A percentile compares a stretch with the other conserved stretches of the same genome.
Conservation (phyloP, 1,140 invertebrate genomes). For the Coelopa frigida region DNA sequence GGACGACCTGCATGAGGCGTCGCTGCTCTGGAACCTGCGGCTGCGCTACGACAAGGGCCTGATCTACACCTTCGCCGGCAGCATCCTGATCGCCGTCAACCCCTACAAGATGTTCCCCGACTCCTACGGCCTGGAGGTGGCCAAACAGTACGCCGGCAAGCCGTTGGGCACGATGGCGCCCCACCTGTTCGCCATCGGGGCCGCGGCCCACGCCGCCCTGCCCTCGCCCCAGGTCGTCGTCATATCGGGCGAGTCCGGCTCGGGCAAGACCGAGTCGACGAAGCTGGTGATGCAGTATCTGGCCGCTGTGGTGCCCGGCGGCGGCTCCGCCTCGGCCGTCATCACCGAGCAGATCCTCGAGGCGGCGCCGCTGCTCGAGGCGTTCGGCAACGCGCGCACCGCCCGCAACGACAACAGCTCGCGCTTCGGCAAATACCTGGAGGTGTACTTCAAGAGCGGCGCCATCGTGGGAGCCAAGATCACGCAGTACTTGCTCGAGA, state of each 20-base stretch:
- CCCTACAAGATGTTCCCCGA: conserved; percentile 93
- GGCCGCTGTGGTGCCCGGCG: conserved; percentile 76
- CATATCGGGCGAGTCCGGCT: conserved; percentile 91
- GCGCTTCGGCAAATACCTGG: conserved; percentile 93
- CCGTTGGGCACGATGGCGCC: conserved; percentile 86
- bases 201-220: conserved; percentile 75
- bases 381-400: conserved; percentile 96
- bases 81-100: conserved; percentile 92
- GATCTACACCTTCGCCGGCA: conserved; percentile 92
- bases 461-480: conserved; percentile 90
- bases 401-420: conserved; percentile 92
- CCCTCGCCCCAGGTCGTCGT: conserved; percentile 72
- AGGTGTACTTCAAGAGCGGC: conserved; percentile 92
- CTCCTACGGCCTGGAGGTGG: conserved; percentile 89
- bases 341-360: conserved; percentile 96
- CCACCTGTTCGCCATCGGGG: conserved; percentile 91
- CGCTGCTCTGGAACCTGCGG: conserved; percentile 86
- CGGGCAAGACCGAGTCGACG: conserved; percentile 94
- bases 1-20: conserved; percentile 84
- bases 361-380: conserved; percentile 89
- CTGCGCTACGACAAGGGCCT: conserved; percentile 83
- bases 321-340: conserved; percentile 59
- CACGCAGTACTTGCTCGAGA: conserved; percentile 94
- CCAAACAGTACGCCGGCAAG: conserved; percentile 81
- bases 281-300: conserved; percentile 94